Evolutionary conservation across 2,113 vertebrate genomes (phyloP), one percentile per base, ranked within the genome.

Genomic region (Astur gentilis): DNA sequence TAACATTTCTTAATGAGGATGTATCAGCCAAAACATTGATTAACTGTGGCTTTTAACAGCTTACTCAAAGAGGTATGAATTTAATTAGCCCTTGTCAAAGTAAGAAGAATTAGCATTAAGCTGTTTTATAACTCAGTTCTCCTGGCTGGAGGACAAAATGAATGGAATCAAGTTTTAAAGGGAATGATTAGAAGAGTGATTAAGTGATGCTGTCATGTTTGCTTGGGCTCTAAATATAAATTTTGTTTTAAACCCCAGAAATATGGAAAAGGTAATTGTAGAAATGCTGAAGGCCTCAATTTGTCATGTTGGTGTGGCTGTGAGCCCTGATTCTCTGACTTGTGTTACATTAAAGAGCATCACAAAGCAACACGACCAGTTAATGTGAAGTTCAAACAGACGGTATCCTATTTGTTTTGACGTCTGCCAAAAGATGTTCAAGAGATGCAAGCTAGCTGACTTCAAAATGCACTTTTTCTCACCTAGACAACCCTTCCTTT

Each of bases 31-130:
- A 87, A 90, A 65, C 72, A 97, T 97, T 95, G 85, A 96, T 80
- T 91, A 95, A 90, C 26, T 85, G 92, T 69, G 83, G 65, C 87
- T 97, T 95, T 95, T 96, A 97, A 96, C 81, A 91, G 95, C 92
- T 95, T 95, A 91, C 88, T 85, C 55, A 80, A 89, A 87, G 90
- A 96, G 75, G 64, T 70, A 98, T 87, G 84, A 95, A 87, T 93
- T 96, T 91, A 83, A 95, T 97, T 84, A 95, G 57, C 45, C 84
- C 29, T 96, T 0, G 11, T 93, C 91, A 96, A 91, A 97, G 49
- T 89, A 89, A 94, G 86, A 75, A 78, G 95, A 96, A 92, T 84
- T 96, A 97, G 84, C 12, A 10, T 87, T 94, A 97, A 96, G 85
- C 81, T 92, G 66, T 54, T 97, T 93, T 83, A 71, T 90, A 96